phyloP scores from a whole-genome alignment of 2,113 vertebrate species.

The Poecilia latipinna region DNA sequence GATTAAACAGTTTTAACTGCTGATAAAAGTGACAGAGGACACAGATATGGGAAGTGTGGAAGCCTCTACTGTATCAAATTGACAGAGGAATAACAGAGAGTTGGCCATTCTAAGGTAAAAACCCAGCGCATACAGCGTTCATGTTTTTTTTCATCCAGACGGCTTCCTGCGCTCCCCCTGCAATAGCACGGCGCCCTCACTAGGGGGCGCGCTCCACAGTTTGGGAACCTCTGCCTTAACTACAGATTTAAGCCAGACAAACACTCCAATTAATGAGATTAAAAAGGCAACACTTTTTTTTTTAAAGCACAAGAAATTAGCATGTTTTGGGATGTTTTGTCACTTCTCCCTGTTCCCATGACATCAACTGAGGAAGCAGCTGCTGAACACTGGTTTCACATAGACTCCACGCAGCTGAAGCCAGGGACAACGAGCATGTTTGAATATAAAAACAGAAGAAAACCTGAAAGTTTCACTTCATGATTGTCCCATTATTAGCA shows the following conservation, averaged over 20 bases:
- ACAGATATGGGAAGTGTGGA: too few relatives aligned
- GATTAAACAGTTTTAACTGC: too few relatives aligned
- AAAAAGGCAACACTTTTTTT: neutral
- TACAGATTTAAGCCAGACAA: neutral
- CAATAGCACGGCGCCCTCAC: too few relatives aligned
- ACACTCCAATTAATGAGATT: neutral
- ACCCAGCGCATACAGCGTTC: too few relatives aligned
- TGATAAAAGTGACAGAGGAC: too few relatives aligned
- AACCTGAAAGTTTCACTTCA: neutral
- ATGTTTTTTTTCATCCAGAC: too few relatives aligned
- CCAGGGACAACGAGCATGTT: neutral
- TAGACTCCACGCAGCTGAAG: neutral
- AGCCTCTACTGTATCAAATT: too few relatives aligned
- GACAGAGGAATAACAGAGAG: too few relatives aligned
- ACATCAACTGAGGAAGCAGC: conserved; percentile 22
- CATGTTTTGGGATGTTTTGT: conserved; percentile 6
- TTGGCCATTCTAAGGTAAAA: too few relatives aligned
- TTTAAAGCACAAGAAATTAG: neutral
- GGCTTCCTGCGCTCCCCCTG: too few relatives aligned
- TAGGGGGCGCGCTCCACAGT: too few relatives aligned
- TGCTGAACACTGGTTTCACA: neutral
- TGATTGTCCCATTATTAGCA: neutral
- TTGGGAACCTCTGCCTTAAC: neutral
- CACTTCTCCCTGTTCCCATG: conserved; percentile 17
- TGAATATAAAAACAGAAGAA: neutral